Percentiles rank a stretch among this genome's conserved stretches.
phyloP scores from a whole-genome alignment of 2,888 invertebrate genomes.

The Drosophila monieri region DNA sequence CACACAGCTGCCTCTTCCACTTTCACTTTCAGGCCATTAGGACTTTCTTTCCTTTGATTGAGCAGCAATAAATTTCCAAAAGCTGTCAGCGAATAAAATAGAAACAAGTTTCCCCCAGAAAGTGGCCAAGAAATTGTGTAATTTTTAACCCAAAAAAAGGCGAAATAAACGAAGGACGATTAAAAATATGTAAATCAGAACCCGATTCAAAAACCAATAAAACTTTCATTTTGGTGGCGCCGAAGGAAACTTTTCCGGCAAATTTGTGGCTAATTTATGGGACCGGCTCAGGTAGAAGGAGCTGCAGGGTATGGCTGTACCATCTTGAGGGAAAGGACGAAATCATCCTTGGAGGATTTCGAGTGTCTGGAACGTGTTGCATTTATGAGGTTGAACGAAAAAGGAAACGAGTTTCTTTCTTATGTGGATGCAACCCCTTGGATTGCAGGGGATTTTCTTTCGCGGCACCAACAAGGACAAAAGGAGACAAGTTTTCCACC shows the following conservation, averaged over 20 bases:
- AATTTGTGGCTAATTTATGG: conserved; percentile 80
- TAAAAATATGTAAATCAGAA: conserved; percentile 51
- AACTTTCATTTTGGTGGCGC: conserved; percentile 8
- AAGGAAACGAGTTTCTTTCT: conserved; percentile 58
- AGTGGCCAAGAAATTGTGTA: conserved; percentile 53
- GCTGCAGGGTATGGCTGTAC: conserved; percentile 37
- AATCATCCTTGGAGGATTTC: conserved; percentile 34
- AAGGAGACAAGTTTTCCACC: no score
- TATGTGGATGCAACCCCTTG: conserved; percentile 22
- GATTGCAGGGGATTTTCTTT: background rate
- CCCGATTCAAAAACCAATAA: conserved; percentile 16
- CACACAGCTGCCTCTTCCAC: conserved; percentile 42
- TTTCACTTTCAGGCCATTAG: conserved; percentile 55
- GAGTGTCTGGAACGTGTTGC: conserved; percentile 71
- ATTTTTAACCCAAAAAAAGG: conserved; percentile 57
- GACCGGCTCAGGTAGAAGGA: conserved; percentile 21
- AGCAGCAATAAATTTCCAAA: conserved; percentile 44
- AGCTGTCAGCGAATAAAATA: conserved; percentile 37
- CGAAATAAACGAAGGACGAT: conserved; percentile 29
- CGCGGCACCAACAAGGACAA: conserved; percentile 30
- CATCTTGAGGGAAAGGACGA: conserved; percentile 28
- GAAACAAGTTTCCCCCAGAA: conserved; percentile 34
- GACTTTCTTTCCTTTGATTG: conserved; percentile 38
- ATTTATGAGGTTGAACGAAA: conserved; percentile 56
- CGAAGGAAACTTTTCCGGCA: conserved; percentile 62